Evolutionary conservation across 92 coral and sea anemone genomes (phyloP), one percentile per base, ranked within the genome.

Genomic region (Zoanthus sociatus): DNA sequence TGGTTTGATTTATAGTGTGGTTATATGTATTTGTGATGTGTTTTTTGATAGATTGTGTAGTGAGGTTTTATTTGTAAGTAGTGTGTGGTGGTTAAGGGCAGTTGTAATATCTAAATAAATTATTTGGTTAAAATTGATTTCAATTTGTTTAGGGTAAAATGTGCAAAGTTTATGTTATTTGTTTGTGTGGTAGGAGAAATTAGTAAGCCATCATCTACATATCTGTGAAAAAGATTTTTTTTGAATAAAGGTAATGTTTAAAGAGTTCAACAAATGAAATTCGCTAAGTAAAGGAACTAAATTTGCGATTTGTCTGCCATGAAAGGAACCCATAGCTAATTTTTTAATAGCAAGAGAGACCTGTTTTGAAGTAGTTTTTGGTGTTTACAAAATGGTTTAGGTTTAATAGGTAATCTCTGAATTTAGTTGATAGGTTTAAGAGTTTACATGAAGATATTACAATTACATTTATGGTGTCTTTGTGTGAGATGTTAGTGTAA

Each of bases 301-400:
- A 84, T 91, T 89, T 20, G 89, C 91, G n/a, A 88, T 53, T 67
- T 90, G 91, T 72, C 87, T 51, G 47, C 89, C 64, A 61, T 91
- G 94, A 69, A 83, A 88, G 47, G 92, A 88, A 13, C 94, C 92
- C 92, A 91, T 78, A 17, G 92, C 87, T 55, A 9, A 33, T 83
- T 84, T 89, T 92, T 67, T 88, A 42, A 63, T 76, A 91, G 31
- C 50, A 26, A n/a, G n/a, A n/a, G n/a, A n/a, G n/a, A n/a, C n/a
- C n/a, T n/a, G n/a, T n/a, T n/a, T n/a, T n/a, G n/a, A n/a, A n/a
- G n/a, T n/a, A n/a, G n/a, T n/a, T n/a, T n/a, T n/a, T n/a, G n/a
- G n/a, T n/a, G n/a, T 87, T 66, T 18, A 87, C 82, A 60, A 87
- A 87, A 47, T 82, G n/a, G 55, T 90, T 82, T 0, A 90, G 79